Evolutionary conservation across 2,888 invertebrate species (phyloP).

Genomic region (Bombylius discolor): DNA sequence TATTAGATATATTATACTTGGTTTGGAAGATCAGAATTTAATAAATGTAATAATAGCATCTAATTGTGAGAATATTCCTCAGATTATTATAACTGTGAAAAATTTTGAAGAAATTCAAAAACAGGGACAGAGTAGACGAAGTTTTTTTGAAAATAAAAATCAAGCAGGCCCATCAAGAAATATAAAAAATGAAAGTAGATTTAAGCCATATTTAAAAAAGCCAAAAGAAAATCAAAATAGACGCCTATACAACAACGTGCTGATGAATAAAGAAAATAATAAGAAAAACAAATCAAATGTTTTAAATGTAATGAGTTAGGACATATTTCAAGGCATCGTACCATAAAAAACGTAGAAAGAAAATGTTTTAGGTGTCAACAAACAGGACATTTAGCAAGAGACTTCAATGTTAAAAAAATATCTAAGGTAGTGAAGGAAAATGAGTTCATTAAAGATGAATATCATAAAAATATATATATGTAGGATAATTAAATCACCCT

Average conservation of each 20-base stretch:
- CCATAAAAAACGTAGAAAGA: background rate
- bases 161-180: background rate
- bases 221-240: no score
- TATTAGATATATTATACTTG: background rate
- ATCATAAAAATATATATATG: no score
- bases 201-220: no score
- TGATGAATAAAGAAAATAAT: background rate
- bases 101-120: background rate
- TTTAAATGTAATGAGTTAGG: background rate
- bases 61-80: background rate
- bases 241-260: no score
- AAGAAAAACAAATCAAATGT: background rate
- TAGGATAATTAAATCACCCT: no score
- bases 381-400: background rate
- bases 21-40: background rate
- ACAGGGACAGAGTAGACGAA: background rate
- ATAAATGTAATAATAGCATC: background rate
- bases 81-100: constrained; percentile 1
- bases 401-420: background rate
- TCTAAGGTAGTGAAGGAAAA: background rate
- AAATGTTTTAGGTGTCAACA: background rate
- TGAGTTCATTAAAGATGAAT: no score
- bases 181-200: background rate
- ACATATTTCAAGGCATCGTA: background rate
- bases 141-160: background rate